Conservation (phyloP, 2,797 vertebrate genomes). For the Acanthurus leucopareius region DNA sequence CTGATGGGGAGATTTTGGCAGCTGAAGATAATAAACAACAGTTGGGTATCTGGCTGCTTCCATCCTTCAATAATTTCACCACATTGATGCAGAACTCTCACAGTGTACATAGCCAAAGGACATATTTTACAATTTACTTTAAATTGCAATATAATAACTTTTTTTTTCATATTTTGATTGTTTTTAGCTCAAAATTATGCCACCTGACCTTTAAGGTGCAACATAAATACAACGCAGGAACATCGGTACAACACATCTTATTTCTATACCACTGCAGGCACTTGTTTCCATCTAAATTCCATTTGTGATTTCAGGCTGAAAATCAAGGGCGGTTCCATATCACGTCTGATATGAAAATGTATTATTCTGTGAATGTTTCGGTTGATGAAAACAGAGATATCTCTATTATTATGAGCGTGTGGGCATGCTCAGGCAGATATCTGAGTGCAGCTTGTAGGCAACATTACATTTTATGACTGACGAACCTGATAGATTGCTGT, state of each 20-base stretch:
- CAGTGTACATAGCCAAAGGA: background rate
- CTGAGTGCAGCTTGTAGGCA: conserved; percentile 33
- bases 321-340: conserved; percentile 45
- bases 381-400: conserved; percentile 55
- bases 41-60: background rate
- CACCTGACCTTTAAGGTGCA: background rate
- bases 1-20: conserved; percentile 8
- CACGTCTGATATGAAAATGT: conserved; percentile 56
- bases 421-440: conserved; percentile 41
- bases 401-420: conserved; percentile 32
- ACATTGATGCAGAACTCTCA: background rate
- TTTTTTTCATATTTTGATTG: background rate
- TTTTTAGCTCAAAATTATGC: background rate
- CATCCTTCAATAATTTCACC: conserved; percentile 2
- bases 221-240: background rate
- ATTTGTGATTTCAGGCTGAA: conserved; percentile 41
- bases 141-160: no score
- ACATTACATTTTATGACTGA: conserved; percentile 63
- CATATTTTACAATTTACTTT: no score
- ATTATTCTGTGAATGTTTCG: conserved; percentile 47
- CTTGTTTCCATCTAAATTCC: conserved; percentile 37
- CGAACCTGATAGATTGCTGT: conserved; percentile 49
- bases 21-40: conserved; percentile 10
- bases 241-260: conserved; percentile 11
- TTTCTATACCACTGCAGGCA: conserved; percentile 25